phyloP scores from a whole-genome alignment of 2,113 vertebrate genomes.

The Elachura formosa region DNA sequence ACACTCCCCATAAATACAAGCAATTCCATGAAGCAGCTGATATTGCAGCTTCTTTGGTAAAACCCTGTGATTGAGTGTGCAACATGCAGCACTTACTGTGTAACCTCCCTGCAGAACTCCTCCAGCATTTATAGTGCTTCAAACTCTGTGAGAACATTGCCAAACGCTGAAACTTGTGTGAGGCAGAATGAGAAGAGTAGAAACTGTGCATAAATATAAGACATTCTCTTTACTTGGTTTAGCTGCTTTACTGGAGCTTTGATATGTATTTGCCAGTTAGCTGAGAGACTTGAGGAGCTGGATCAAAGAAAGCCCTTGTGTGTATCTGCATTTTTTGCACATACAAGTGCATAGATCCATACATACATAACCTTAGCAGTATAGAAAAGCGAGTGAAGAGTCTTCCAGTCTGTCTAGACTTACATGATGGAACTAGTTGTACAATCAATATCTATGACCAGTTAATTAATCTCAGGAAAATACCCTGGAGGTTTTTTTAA shows the following conservation, averaged over 20 bases:
- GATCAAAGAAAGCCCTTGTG: not conserved
- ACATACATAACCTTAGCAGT: not conserved
- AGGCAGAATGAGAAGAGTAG: not conserved
- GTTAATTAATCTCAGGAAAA: not conserved
- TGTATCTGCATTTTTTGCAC: not conserved
- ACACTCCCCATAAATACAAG: not conserved
- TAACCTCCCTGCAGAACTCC: not conserved
- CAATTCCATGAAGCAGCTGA: conserved; percentile 36
- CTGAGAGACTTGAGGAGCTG: not conserved
- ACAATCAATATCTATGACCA: not conserved
- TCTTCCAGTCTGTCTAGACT: not conserved
- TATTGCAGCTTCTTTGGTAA: conserved; percentile 27
- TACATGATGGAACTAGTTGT: not conserved
- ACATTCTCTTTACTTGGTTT: not conserved
- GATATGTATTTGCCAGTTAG: not conserved
- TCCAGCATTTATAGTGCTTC: not conserved
- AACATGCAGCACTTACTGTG: not conserved
- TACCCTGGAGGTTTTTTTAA: rapidly evolving
- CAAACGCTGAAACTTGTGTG: not conserved
- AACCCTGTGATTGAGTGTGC: not conserved
- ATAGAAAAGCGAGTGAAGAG: not conserved
- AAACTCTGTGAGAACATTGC: not conserved
- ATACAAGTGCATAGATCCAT: not conserved
- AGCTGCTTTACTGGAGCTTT: not conserved
- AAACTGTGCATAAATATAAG: not conserved